phyloP scores from a whole-genome alignment of 2,888 invertebrate genomes.

The Stenchaetothrips biformis region DNA sequence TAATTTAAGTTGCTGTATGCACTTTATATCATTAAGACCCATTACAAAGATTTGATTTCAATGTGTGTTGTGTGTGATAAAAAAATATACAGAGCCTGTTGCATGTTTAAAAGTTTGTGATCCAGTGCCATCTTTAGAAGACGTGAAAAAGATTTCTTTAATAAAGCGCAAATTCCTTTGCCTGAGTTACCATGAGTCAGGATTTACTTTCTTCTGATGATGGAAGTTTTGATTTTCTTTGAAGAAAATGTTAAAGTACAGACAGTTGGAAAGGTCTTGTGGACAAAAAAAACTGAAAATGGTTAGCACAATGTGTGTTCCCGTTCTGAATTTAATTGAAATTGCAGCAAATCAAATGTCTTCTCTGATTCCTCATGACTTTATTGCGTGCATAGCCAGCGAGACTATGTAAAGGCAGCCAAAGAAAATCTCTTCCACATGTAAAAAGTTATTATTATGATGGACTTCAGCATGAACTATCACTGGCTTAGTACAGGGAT shows the following conservation, averaged over 20 bases:
- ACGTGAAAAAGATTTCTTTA: neutral
- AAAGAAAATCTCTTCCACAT: too few species aligned
- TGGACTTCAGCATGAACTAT: too few species aligned
- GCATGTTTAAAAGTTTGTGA: neutral
- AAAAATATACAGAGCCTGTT: neutral
- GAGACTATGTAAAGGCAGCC: too few species aligned
- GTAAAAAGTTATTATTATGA: too few species aligned
- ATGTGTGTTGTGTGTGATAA: neutral
- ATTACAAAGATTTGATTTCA: neutral
- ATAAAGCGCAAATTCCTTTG: neutral
- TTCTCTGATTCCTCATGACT: too few species aligned
- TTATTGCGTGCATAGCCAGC: too few species aligned
- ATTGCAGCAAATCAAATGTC: neutral
- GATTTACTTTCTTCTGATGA: neutral
- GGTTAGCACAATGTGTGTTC: neutral
- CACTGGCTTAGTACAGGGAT: constrained; percentile 10
- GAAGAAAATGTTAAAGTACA: neutral
- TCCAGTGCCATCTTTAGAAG: neutral
- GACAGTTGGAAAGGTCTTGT: constrained; percentile 10
- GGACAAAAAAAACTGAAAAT: too few species aligned
- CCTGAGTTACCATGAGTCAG: neutral
- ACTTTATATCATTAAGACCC: neutral
- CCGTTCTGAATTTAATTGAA: neutral
- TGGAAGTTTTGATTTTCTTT: constrained; percentile 5
- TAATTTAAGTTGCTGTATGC: neutral